A percentile compares a stretch with the other conserved stretches of the same genome.
phyloP scores from a whole-genome alignment of 2,113 vertebrate species.

The Dendrocopos noguchii region DNA sequence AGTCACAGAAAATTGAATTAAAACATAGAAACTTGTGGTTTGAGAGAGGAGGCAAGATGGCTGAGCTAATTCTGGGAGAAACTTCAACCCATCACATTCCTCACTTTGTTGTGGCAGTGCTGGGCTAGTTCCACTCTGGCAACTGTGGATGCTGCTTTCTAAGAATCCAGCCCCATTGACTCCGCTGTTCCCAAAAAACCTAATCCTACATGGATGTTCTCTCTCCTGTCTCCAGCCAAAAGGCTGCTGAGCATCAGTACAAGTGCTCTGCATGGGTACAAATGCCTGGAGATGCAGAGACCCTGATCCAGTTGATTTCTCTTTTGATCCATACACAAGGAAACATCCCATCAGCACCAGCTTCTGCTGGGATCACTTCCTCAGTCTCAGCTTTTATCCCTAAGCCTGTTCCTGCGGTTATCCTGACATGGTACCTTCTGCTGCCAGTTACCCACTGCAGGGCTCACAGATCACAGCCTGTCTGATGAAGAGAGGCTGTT shows the following conservation, averaged over 20 bases:
- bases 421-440: neutral
- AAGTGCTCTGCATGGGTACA: neutral
- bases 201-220: neutral
- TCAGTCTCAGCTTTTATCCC: neutral
- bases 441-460: neutral
- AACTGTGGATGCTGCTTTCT: neutral
- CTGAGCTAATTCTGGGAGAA: too few species aligned
- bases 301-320: neutral
- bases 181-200: neutral
- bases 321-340: neutral
- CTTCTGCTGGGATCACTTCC: neutral
- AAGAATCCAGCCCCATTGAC: rapidly evolving
- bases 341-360: neutral
- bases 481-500: neutral
- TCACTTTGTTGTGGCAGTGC: rapidly evolving
- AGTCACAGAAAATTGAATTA: neutral
- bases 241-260: neutral
- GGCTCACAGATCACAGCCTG: neutral
- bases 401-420: neutral
- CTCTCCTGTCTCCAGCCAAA: neutral
- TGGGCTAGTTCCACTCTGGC: neutral
- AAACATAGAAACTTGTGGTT: neutral
- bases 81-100: too few species aligned
- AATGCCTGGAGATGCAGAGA: neutral
- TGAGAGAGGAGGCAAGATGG: neutral